Evolutionary conservation across 2,888 invertebrate species (phyloP).

Genomic region (Drepana falcataria): DNA sequence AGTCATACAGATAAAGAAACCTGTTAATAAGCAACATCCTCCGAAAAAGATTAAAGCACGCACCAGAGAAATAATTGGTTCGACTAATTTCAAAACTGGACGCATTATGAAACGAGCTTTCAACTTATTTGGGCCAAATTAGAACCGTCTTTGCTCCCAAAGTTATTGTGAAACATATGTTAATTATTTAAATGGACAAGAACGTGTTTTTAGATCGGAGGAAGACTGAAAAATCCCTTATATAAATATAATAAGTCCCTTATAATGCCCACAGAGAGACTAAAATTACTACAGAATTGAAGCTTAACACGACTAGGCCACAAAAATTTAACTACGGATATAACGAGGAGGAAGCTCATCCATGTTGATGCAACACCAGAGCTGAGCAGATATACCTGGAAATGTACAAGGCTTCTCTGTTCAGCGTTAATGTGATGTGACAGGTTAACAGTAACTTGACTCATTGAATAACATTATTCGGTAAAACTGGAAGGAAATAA

Average conservation of each 20-base stretch:
- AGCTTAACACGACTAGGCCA: too few species aligned
- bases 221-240: too few species aligned
- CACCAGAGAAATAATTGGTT: constrained; percentile 49
- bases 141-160: constrained; percentile 2
- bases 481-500: background rate
- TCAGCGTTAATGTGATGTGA: too few species aligned
- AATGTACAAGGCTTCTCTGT: too few species aligned
- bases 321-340: too few species aligned
- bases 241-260: too few species aligned
- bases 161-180: constrained; percentile 1
- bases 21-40: constrained; percentile 64
- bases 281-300: too few species aligned
- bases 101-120: constrained; percentile 40
- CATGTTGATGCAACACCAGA: too few species aligned
- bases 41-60: constrained; percentile 46
- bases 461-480: background rate
- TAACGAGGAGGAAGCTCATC: too few species aligned
- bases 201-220: too few species aligned
- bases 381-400: too few species aligned
- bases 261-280: too few species aligned
- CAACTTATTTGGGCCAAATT: constrained; percentile 21
- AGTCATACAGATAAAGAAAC: constrained; percentile 51
- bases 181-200: background rate
- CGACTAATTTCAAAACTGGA: constrained; percentile 41
- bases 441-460: background rate